Conservation (phyloP, 2,888 invertebrate genomes). For the Erannis defoliaria region DNA sequence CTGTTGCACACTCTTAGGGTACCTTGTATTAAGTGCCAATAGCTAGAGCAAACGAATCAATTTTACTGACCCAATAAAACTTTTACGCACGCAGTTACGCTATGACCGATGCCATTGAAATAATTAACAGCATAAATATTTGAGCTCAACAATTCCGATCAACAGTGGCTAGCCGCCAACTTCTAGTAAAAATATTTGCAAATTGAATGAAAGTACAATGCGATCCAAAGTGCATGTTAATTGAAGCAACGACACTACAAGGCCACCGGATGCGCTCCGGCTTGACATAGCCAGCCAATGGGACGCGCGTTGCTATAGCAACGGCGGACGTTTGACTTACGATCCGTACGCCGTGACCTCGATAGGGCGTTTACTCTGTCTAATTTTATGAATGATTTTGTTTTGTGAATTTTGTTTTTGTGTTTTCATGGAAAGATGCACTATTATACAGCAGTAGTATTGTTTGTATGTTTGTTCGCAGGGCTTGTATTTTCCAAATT, state of each 20-base stretch:
- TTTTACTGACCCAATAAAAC: too few relatives aligned
- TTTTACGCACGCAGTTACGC: not conserved
- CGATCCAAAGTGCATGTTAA: slow-evolving; percentile 9
- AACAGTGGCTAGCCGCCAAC: slow-evolving; percentile 5
- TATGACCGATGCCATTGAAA: not conserved
- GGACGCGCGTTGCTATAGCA: slow-evolving; percentile 49
- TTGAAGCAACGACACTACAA: slow-evolving; percentile 33
- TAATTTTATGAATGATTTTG: slow-evolving; percentile 31
- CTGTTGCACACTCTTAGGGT: too few relatives aligned
- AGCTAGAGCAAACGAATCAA: too few relatives aligned
- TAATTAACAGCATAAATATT: not conserved
- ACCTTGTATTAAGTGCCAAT: too few relatives aligned
- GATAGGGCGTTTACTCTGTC: slow-evolving; percentile 48
- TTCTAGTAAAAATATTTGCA: not conserved
- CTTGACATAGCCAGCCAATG: slow-evolving; percentile 25
- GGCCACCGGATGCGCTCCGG: slow-evolving; percentile 20
- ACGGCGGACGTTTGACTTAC: slow-evolving; percentile 46
- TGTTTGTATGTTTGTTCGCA: too few relatives aligned
- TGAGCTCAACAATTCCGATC: too few relatives aligned
- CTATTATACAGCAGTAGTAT: too few relatives aligned
- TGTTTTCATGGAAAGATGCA: not conserved
- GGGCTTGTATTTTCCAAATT: slow-evolving; percentile 13
- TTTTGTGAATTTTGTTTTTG: slow-evolving; percentile 21
- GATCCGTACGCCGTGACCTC: slow-evolving; percentile 48
- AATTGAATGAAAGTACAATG: slow-evolving; percentile 1